These are phyloP conservation scores for Aelia acuminata DNA, from an alignment of 2,888 invertebrate species.

Conservation along the genomic window DNA sequence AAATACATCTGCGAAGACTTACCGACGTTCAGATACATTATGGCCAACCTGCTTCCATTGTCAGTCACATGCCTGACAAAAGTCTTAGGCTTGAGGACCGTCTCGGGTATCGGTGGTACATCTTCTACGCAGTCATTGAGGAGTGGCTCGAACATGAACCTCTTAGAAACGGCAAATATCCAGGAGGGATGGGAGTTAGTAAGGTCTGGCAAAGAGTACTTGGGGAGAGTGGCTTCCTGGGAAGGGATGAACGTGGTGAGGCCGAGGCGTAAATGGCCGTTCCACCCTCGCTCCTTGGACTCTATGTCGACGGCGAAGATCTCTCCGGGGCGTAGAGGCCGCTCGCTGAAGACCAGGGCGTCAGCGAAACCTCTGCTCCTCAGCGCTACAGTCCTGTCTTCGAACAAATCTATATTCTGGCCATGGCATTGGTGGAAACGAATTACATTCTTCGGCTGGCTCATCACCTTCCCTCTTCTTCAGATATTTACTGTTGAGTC, in stretches of 20 bases:
- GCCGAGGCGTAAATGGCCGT: conserved; percentile 2
- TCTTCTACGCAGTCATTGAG: background rate
- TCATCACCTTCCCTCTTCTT: background rate
- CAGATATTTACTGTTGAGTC: background rate
- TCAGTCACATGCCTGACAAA: background rate
- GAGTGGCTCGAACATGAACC: conserved; percentile 28
- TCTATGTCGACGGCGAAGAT: conserved; percentile 40
- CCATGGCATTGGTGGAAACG: conserved; percentile 7
- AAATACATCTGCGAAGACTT: conserved; percentile 26
- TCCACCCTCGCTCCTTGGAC: background rate
- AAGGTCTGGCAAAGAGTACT: conserved; percentile 6
- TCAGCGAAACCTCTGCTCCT: conserved; percentile 2
- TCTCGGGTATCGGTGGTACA: background rate
- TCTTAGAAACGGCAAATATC: conserved; percentile 42
- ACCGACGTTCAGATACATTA: conserved; percentile 3
- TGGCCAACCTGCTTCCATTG: background rate
- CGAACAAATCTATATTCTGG: background rate
- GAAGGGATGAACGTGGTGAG: conserved; percentile 8
- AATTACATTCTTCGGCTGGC: background rate
- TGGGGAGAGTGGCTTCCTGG: background rate
- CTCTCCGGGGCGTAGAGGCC: background rate
- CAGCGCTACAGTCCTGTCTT: background rate
- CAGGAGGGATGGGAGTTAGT: conserved; percentile 4
- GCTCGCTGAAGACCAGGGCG: conserved; percentile 22
- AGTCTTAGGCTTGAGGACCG: background rate